These are phyloP conservation scores for Muscicapa adusta DNA, from an alignment of 2,113 vertebrate species.

Conservation along the genomic window DNA sequence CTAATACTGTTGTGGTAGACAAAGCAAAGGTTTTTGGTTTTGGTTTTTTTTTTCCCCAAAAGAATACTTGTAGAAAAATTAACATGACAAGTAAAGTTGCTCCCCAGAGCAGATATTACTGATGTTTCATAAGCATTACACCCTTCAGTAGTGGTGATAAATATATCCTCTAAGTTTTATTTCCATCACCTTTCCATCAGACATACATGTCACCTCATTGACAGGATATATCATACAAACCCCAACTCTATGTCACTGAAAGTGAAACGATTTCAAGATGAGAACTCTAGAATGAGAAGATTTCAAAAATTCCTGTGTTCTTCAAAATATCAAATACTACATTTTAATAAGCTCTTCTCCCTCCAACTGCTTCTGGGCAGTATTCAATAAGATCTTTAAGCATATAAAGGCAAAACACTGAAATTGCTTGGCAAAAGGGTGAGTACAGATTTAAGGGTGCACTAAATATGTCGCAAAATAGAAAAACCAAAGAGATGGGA, in stretches of 20 bases:
- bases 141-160: background rate
- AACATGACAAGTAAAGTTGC: background rate
- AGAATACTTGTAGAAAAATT: background rate
- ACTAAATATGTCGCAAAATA: background rate
- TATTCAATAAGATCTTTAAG: background rate
- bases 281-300: background rate
- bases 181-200: background rate
- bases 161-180: background rate
- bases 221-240: background rate
- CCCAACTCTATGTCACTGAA: background rate
- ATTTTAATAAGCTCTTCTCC: background rate
- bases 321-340: background rate
- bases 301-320: background rate
- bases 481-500: background rate
- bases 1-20: background rate
- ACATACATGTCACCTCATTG: background rate
- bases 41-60: background rate
- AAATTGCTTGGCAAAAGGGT: background rate
- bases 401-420: background rate
- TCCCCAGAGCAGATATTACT: background rate
- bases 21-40: background rate
- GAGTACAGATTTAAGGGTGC: background rate
- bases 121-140: background rate
- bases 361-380: background rate
- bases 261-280: background rate